Evolutionary conservation across 2,113 vertebrate genomes (phyloP).

Genomic region (Aythya baeri): DNA sequence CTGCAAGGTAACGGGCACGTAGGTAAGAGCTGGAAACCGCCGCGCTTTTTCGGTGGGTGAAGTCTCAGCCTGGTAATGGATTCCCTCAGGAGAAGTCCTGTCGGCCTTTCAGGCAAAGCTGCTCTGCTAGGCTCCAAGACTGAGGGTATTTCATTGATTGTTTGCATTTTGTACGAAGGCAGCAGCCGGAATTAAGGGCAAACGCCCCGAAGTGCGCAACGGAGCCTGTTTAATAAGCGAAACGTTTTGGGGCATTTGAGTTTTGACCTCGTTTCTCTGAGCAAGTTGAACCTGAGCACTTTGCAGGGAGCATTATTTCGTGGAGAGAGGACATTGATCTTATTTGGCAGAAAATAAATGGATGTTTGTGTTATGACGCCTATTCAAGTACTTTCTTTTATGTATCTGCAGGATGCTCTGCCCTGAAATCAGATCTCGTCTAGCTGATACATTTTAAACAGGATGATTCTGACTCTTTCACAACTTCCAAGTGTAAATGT

Average conservation of each 20-base stretch:
- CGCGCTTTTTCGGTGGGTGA: not conserved
- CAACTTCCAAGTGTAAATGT: conserved; percentile 56
- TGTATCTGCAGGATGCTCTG: conserved; percentile 35
- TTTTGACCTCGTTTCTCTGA: not conserved
- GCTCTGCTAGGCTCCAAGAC: not conserved
- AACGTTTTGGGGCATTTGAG: not conserved
- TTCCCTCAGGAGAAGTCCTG: not conserved
- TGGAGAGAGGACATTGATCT: conserved; percentile 31
- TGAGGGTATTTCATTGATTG: not conserved
- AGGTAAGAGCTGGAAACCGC: accelerated
- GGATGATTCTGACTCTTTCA: conserved; percentile 34
- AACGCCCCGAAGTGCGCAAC: not conserved
- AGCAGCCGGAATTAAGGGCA: not conserved
- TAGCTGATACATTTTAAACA: conserved; percentile 48
- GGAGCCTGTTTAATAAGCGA: not conserved
- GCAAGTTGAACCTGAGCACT: not conserved
- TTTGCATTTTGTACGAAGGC: not conserved
- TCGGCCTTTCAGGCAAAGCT: not conserved
- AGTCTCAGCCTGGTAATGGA: not conserved
- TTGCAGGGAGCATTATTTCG: conserved; percentile 8
- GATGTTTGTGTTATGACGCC: conserved; percentile 33
- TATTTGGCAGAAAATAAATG: conserved; percentile 59
- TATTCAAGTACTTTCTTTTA: conserved; percentile 6
- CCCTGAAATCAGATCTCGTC: conserved; percentile 15
- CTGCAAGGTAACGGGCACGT: accelerated